Conservation (phyloP, 2,888 invertebrate genomes). For the Spisula subtruncata region DNA sequence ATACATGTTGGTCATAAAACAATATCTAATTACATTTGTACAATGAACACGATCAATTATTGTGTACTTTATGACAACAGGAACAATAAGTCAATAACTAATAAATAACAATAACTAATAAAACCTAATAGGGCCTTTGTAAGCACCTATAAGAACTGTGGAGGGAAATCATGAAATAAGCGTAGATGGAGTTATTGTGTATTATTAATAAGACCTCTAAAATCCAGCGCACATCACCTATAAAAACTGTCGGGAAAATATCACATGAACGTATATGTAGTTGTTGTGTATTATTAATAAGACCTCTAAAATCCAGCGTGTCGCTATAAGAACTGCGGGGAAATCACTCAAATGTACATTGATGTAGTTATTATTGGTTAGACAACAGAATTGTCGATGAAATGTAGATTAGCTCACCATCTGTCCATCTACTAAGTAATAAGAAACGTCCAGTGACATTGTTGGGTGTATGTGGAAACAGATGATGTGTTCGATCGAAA, state of each 20-base stretch:
- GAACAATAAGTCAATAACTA: too few relatives aligned
- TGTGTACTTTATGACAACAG: not conserved
- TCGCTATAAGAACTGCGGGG: not conserved
- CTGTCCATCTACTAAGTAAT: not conserved
- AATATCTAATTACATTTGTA: conserved; percentile 12
- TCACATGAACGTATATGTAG: not conserved
- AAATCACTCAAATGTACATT: not conserved
- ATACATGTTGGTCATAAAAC: not conserved
- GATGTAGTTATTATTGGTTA: not conserved
- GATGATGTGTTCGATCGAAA: conserved; percentile 31
- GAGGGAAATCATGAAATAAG: too few relatives aligned
- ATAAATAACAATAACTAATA: too few relatives aligned
- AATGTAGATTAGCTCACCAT: not conserved
- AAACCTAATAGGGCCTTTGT: not conserved
- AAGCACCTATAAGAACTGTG: too few relatives aligned
- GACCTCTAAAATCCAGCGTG: not conserved
- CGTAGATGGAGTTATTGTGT: too few relatives aligned
- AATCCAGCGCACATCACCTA: not conserved
- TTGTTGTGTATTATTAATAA: not conserved
- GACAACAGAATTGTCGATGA: not conserved
- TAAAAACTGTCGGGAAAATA: not conserved
- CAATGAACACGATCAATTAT: not conserved
- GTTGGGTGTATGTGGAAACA: not conserved
- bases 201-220: not conserved
- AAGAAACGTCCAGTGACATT: conserved; percentile 1